A percentile compares a stretch with the other conserved stretches of the same genome.
Conservation (phyloP, 2,797 vertebrate genomes). For the Crotalus adamanteus region DNA sequence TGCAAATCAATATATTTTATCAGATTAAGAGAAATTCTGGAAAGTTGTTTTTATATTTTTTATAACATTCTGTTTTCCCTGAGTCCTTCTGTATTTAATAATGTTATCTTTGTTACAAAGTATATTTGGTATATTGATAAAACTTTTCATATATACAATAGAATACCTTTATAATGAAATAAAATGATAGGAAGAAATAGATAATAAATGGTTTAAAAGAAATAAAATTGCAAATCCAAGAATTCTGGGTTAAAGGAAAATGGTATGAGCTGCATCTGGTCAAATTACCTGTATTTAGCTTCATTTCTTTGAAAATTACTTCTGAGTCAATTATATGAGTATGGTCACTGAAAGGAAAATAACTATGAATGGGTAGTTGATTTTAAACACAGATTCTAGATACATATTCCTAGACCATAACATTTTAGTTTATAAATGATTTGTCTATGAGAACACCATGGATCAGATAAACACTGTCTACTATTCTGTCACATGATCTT, state of each 20-base stretch:
- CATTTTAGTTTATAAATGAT: neutral
- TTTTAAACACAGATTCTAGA: slow-evolving; percentile 18
- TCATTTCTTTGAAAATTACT: neutral
- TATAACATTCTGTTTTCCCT: neutral
- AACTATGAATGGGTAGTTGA: slow-evolving; percentile 21
- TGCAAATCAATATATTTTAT: neutral
- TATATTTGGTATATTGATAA: slow-evolving; percentile 27
- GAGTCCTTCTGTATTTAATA: slow-evolving; percentile 31
- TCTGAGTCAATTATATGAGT: slow-evolving; percentile 25
- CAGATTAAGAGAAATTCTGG: neutral
- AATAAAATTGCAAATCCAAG: slow-evolving; percentile 36
- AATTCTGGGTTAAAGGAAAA: slow-evolving; percentile 45
- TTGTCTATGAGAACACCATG: too few species aligned
- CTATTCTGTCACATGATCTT: too few species aligned
- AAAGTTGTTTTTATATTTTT: neutral
- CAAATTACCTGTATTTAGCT: slow-evolving; percentile 37
- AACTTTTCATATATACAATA: neutral
- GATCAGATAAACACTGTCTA: too few species aligned
- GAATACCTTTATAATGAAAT: slow-evolving; percentile 7
- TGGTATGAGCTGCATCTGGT: slow-evolving; percentile 40
- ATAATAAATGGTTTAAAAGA: slow-evolving; percentile 42
- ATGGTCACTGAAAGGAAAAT: slow-evolving; percentile 45
- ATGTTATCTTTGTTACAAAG: neutral
- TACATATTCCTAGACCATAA: neutral
- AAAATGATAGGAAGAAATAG: slow-evolving; percentile 25